phyloP scores from a whole-genome alignment of 1,140 invertebrate genomes.

The Odontomachus brunneus region DNA sequence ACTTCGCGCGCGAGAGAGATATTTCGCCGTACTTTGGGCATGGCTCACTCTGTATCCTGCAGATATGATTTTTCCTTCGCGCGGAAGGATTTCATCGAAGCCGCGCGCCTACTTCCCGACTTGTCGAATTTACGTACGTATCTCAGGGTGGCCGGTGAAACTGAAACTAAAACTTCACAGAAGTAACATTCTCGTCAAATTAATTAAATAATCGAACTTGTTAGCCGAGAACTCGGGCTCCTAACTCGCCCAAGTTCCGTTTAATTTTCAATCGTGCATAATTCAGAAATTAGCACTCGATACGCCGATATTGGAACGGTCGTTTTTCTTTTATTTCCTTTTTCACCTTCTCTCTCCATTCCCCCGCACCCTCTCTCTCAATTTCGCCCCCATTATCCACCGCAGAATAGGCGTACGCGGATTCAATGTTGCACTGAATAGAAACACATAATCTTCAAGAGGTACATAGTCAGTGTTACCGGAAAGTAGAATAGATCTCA shows the following conservation, averaged over 20 bases:
- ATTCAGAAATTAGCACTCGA: not conserved
- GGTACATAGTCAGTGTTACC: not conserved
- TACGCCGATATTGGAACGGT: not conserved
- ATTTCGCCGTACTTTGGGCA: slow-evolving; percentile 9
- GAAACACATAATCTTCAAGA: slow-evolving; percentile 20
- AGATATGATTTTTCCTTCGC: slow-evolving; percentile 4
- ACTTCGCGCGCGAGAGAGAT: slow-evolving; percentile 23
- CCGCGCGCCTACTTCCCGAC: too few relatives aligned
- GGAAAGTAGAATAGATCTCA: slow-evolving; percentile 41
- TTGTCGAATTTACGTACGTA: too few relatives aligned
- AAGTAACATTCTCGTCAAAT: too few relatives aligned
- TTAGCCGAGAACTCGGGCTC: too few relatives aligned
- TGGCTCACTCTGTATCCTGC: not conserved
- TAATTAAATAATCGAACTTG: too few relatives aligned
- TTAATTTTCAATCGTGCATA: not conserved
- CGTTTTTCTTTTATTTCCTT: too few relatives aligned
- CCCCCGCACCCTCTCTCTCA: not conserved
- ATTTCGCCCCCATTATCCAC: not conserved
- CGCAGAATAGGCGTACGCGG: not conserved
- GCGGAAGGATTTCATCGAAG: not conserved
- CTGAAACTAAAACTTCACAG: too few relatives aligned
- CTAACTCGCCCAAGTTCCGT: not conserved
- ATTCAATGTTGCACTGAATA: slow-evolving; percentile 1
- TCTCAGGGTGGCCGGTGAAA: too few relatives aligned
- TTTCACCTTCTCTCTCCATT: too few relatives aligned